Conservation (phyloP, 2,113 vertebrate genomes). For the Tapirus terrestris region DNA sequence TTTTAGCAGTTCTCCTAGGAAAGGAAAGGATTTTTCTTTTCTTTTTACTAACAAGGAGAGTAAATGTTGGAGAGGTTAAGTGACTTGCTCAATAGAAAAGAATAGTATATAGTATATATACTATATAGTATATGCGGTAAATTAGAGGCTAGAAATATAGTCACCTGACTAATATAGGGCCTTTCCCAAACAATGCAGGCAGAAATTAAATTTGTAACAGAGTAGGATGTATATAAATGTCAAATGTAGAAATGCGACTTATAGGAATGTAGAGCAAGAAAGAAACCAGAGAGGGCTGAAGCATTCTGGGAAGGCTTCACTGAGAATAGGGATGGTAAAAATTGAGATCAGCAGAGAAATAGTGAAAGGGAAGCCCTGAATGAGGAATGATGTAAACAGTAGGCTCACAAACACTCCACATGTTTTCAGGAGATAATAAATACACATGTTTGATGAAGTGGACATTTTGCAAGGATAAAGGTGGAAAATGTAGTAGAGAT, state of each 20-base stretch:
- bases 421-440: background rate
- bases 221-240: background rate
- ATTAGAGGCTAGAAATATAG: background rate
- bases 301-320: background rate
- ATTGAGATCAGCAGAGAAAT: background rate
- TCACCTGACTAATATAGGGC: background rate
- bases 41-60: background rate
- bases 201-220: background rate
- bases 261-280: background rate
- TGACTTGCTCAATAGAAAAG: background rate
- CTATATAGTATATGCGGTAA: no score
- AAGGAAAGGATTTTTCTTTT: background rate
- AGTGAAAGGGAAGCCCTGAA: background rate
- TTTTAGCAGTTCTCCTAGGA: background rate
- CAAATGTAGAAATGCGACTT: background rate
- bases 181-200: background rate
- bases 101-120: no score
- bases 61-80: background rate
- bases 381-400: background rate
- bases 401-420: background rate
- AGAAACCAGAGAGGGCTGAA: background rate
- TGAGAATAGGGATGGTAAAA: background rate
- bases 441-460: background rate
- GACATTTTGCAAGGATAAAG: background rate
- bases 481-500: background rate